Percentiles rank a stretch among this genome's conserved stretches.
phyloP scores from a whole-genome alignment of 2,888 invertebrate species.

The Oxyteleia sp. region DNA sequence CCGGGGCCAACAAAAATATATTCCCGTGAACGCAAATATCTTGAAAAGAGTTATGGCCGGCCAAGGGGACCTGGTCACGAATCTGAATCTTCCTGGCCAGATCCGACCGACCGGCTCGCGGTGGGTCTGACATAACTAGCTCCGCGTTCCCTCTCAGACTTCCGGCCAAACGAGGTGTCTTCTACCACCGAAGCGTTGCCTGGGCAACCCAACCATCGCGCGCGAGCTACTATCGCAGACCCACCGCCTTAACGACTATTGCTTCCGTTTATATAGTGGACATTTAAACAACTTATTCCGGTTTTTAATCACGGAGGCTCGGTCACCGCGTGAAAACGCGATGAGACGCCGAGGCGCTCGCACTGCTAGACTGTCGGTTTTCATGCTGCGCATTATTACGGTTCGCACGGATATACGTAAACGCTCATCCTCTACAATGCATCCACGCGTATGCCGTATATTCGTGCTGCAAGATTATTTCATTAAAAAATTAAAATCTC shows the following conservation, averaged over 20 bases:
- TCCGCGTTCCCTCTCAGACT: conserved; percentile 6
- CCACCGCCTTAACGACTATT: conserved; percentile 86
- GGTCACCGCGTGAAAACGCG: conserved; percentile 86
- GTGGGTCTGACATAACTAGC: conserved; percentile 75
- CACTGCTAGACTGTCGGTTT: conserved; percentile 88
- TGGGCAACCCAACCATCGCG: neutral
- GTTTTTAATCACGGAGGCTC: conserved; percentile 88
- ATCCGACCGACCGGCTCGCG: conserved; percentile 80
- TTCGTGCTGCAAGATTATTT: conserved; percentile 87
- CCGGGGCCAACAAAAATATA: conserved; percentile 83
- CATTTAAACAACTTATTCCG: conserved; percentile 88
- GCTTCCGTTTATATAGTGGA: conserved; percentile 87
- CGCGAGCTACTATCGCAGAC: conserved; percentile 70
- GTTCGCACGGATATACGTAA: conserved; percentile 85
- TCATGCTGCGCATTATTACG: conserved; percentile 87
- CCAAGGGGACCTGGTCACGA: conserved; percentile 74
- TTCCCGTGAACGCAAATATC: conserved; percentile 86
- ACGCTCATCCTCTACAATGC: conserved; percentile 76
- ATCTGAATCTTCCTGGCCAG: conserved; percentile 36
- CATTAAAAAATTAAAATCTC: conserved; percentile 88
- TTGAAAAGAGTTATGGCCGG: conserved; percentile 84
- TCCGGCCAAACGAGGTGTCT: conserved; percentile 34
- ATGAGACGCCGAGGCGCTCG: conserved; percentile 86
- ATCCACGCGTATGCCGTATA: conserved; percentile 79
- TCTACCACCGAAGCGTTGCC: conserved; percentile 4